phyloP scores from a whole-genome alignment of 2,113 vertebrate genomes.

The Tachuris rubrigastra region DNA sequence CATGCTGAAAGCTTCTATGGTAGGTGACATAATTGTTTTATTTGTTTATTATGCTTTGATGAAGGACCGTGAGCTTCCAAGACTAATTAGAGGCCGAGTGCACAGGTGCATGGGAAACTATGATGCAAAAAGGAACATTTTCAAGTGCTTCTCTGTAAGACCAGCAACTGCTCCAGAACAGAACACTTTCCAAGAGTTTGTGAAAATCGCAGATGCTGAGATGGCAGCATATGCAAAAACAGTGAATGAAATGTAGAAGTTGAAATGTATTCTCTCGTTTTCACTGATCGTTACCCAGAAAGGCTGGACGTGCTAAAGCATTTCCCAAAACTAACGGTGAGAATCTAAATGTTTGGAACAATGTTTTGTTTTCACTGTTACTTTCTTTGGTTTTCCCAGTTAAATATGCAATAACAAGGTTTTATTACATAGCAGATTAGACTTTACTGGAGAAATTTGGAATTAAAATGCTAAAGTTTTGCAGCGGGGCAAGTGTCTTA shows the following conservation, averaged over 20 bases:
- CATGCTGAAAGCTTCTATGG: neutral
- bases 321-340: neutral
- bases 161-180: conserved; percentile 83
- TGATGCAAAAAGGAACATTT: conserved; percentile 79
- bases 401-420: neutral
- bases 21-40: neutral
- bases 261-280: neutral
- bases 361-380: neutral
- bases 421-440: neutral
- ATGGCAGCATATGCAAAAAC: conserved; percentile 80
- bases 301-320: neutral
- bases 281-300: neutral
- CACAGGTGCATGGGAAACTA: conserved; percentile 93
- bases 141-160: conserved; percentile 89
- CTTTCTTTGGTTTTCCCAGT: neutral
- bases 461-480: neutral
- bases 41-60: conserved; percentile 26
- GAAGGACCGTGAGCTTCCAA: conserved; percentile 90
- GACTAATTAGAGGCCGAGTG: conserved; percentile 89
- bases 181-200: conserved; percentile 82
- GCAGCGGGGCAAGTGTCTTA: neutral
- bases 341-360: neutral
- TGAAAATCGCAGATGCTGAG: conserved; percentile 81
- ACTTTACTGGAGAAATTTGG: neutral
- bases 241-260: conserved; percentile 78